phyloP scores from a whole-genome alignment of 1,140 invertebrate species.

The Heliconius melpomene region DNA sequence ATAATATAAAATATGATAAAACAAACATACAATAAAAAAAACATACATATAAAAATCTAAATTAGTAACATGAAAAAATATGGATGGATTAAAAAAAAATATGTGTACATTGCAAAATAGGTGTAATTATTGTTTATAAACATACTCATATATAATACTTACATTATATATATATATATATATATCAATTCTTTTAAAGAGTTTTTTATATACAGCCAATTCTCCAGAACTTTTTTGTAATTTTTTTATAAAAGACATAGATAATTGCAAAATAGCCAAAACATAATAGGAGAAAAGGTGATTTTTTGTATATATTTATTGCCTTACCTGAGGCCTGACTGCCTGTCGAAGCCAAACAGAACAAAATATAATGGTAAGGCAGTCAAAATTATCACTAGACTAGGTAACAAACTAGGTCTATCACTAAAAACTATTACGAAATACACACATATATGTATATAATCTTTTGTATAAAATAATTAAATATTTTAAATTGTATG shows the following conservation, averaged over 20 bases:
- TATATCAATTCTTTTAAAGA: background rate
- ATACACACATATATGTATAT: slow-evolving; percentile 5
- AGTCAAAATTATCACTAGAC: slow-evolving; percentile 37
- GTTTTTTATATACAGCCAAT: slow-evolving; percentile 8
- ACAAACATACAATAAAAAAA: slow-evolving; percentile 1
- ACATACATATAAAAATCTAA: slow-evolving; percentile 2
- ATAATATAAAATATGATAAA: slow-evolving; percentile 18
- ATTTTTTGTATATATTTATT: slow-evolving; percentile 37
- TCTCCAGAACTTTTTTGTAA: background rate
- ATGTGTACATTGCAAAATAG: slow-evolving; percentile 33
- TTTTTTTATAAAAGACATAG: slow-evolving; percentile 17
- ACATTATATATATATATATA: background rate
- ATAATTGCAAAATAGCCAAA: slow-evolving; percentile 41
- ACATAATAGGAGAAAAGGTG: slow-evolving; percentile 35
- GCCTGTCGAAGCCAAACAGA: slow-evolving; percentile 78
- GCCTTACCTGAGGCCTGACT: slow-evolving; percentile 78
- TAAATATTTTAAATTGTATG: slow-evolving; percentile 23
- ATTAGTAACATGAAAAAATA: slow-evolving; percentile 23
- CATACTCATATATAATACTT: slow-evolving; percentile 1
- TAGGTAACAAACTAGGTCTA: slow-evolving; percentile 26
- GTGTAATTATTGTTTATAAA: slow-evolving; percentile 23
- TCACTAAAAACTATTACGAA: slow-evolving; percentile 9
- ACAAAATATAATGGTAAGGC: slow-evolving; percentile 61
- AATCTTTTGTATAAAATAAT: slow-evolving; percentile 8
- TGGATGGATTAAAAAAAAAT: slow-evolving; percentile 31